These are phyloP conservation scores for Archocentrus centrarchus DNA, from an alignment of 2,113 vertebrate species.

Conservation along the genomic window DNA sequence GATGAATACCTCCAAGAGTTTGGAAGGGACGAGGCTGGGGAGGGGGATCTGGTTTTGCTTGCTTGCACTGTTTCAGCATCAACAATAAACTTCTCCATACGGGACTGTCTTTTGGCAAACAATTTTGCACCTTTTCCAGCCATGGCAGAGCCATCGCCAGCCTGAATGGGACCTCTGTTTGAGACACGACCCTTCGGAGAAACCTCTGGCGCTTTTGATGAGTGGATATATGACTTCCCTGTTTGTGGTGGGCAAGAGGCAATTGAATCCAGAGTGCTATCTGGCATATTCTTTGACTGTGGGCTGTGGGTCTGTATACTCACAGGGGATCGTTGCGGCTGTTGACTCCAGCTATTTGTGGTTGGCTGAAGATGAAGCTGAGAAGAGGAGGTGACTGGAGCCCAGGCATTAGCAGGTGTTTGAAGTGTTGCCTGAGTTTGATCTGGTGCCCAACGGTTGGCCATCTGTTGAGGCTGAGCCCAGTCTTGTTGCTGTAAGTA, in stretches of 20 bases:
- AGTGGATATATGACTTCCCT: conserved; percentile 67
- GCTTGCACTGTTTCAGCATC: conserved; percentile 91
- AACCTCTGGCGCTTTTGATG: conserved; percentile 76
- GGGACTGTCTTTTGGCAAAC: conserved; percentile 92
- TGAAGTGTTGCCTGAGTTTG: conserved; percentile 61
- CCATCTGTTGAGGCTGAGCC: conserved; percentile 64
- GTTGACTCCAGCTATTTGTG: conserved; percentile 71
- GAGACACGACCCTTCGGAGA: conserved; percentile 63
- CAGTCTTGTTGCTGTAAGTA: conserved; percentile 72
- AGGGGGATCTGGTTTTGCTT: conserved; percentile 83
- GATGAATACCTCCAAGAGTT: conserved; percentile 95
- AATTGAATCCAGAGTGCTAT: conserved; percentile 76
- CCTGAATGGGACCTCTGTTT: conserved; percentile 64
- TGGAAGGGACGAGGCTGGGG: conserved; percentile 91
- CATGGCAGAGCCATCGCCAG: conserved; percentile 83
- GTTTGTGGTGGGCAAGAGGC: conserved; percentile 81
- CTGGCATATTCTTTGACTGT: conserved; percentile 75
- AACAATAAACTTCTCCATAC: conserved; percentile 95
- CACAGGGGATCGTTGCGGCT: conserved; percentile 66
- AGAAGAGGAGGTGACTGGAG: conserved; percentile 60
- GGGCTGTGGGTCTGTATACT: conserved; percentile 72
- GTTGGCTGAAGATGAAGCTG: conserved; percentile 66
- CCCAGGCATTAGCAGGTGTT: conserved; percentile 55
- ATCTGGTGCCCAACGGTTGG: conserved; percentile 61
- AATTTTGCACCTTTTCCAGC: conserved; percentile 91